Evolutionary conservation across 2,113 vertebrate genomes (phyloP).

Genomic region (Embiotoca jacksoni): DNA sequence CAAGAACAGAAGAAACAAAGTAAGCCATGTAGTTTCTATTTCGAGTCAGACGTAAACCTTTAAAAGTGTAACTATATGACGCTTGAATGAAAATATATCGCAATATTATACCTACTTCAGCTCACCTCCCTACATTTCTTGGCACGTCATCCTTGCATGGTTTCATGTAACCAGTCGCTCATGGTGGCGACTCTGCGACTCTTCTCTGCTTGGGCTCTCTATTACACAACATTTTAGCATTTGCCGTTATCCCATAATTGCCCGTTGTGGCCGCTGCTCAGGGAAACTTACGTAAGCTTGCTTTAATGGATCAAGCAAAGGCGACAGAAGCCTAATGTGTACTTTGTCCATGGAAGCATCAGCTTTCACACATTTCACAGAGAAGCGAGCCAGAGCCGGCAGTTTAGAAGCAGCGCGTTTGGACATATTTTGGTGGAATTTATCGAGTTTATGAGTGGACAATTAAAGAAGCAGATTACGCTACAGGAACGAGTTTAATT

Average conservation of each 20-base stretch:
- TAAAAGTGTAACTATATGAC: too few species aligned
- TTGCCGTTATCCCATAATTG: background rate
- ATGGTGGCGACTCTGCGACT: background rate
- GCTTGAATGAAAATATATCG: too few species aligned
- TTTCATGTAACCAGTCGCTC: too few species aligned
- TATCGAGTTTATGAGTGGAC: background rate
- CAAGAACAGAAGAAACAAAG: background rate
- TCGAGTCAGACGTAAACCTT: background rate
- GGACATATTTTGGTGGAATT: background rate
- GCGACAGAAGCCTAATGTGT: background rate
- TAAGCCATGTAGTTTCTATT: background rate
- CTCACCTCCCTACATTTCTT: too few species aligned
- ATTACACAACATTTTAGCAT: background rate
- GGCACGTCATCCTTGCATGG: too few species aligned
- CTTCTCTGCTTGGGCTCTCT: background rate
- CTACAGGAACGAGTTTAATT: background rate
- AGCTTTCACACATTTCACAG: background rate
- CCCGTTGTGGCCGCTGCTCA: slow-evolving; percentile 12
- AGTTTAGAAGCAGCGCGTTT: background rate
- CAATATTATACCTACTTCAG: too few species aligned
- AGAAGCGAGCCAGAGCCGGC: background rate
- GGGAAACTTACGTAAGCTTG: background rate
- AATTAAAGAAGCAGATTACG: background rate
- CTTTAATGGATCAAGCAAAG: background rate
- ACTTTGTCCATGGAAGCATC: slow-evolving; percentile 4